phyloP scores from a whole-genome alignment of 2,888 invertebrate species.

The Dryobota labecula region DNA sequence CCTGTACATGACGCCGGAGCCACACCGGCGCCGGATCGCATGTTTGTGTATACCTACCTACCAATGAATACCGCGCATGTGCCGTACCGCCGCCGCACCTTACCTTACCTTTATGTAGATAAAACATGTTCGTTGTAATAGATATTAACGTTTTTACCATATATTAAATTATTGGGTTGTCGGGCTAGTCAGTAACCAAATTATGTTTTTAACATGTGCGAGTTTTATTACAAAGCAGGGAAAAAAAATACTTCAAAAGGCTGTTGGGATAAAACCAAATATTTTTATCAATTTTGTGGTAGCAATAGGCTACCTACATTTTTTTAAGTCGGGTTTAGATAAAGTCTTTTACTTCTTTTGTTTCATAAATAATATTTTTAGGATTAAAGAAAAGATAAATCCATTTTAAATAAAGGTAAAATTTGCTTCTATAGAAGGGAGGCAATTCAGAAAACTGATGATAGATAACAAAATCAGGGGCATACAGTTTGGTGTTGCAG shows the following conservation, averaged over 20 bases:
- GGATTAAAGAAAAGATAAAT: neutral
- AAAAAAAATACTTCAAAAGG: neutral
- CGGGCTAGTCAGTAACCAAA: neutral
- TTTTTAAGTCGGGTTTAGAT: neutral
- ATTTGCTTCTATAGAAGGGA: too few species aligned
- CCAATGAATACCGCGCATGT: too few species aligned
- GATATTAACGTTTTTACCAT: slow-evolving; percentile 1
- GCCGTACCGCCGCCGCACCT: too few species aligned
- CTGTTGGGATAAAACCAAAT: neutral
- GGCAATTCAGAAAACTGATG: too few species aligned
- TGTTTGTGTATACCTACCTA: too few species aligned
- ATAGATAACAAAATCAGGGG: too few species aligned
- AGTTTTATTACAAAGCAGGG: neutral
- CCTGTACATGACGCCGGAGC: too few species aligned
- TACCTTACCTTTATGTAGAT: neutral
- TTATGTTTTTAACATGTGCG: neutral
- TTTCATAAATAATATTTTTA: neutral
- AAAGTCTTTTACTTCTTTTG: neutral
- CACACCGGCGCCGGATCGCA: too few species aligned
- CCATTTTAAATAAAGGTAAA: neutral
- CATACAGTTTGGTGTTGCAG: too few species aligned
- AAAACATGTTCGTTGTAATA: neutral
- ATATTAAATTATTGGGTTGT: slow-evolving; percentile 1
- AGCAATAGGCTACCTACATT: neutral
- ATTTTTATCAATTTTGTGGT: neutral